phyloP scores from a whole-genome alignment of 2,888 invertebrate species.

The Malacosoma neustria region DNA sequence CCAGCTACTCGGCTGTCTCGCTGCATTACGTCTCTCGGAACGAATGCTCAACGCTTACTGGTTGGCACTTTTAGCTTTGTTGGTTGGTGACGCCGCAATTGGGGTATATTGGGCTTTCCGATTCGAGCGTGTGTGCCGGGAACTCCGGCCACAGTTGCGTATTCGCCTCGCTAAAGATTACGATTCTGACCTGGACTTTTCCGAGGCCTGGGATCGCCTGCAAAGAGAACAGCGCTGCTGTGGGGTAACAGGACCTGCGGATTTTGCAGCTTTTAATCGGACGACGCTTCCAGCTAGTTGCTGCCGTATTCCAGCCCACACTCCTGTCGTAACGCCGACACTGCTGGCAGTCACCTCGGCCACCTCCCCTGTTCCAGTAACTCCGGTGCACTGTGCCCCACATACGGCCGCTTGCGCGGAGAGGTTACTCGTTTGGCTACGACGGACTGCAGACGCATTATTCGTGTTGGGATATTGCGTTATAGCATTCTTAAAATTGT shows the following conservation, averaged over 20 bases:
- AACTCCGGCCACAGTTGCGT: constrained; percentile 80
- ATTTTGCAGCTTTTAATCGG: constrained; percentile 61
- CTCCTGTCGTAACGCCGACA: constrained; percentile 68
- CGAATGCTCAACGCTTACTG: constrained; percentile 89
- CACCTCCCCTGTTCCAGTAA: constrained; percentile 45
- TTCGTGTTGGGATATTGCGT: constrained; percentile 91
- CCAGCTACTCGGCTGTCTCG: constrained; percentile 87
- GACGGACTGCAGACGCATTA: constrained; percentile 85
- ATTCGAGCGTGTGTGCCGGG: constrained; percentile 83
- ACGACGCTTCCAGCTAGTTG: constrained; percentile 61
- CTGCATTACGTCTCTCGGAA: constrained; percentile 86
- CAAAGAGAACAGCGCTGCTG: constrained; percentile 86
- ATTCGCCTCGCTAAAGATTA: constrained; percentile 80
- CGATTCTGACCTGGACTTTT: constrained; percentile 81
- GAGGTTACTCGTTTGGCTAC: constrained; percentile 81
- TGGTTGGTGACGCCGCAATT: constrained; percentile 88
- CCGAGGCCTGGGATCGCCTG: constrained; percentile 84
- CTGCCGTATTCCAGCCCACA: constrained; percentile 58
- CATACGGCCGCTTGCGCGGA: constrained; percentile 82
- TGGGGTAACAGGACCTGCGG: constrained; percentile 80
- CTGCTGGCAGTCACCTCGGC: constrained; percentile 46
- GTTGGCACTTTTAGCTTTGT: constrained; percentile 83
- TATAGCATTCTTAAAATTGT: constrained; percentile 90
- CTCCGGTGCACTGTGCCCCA: constrained; percentile 58
- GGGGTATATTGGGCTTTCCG: constrained; percentile 91